These are phyloP conservation scores for Bombus superbus DNA, from an alignment of 1,140 invertebrate genomes.

Conservation along the genomic window DNA sequence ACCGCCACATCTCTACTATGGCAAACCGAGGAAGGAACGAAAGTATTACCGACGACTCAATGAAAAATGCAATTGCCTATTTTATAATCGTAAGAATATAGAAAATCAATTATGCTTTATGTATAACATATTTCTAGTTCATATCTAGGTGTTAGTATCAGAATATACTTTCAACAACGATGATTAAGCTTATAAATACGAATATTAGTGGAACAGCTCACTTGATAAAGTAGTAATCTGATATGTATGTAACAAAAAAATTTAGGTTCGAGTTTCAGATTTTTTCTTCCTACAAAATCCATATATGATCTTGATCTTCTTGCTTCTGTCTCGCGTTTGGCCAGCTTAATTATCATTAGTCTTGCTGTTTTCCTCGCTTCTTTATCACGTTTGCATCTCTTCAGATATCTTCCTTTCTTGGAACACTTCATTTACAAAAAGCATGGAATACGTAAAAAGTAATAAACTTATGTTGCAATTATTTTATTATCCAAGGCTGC, in stretches of 20 bases:
- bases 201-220: background rate
- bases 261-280: background rate
- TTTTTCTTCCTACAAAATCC: background rate
- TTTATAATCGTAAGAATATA: conserved; percentile 70
- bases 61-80: conserved; percentile 57
- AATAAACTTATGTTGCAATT: background rate
- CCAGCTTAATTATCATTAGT: background rate
- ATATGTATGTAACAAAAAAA: background rate
- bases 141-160: background rate
- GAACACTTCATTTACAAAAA: background rate
- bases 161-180: background rate
- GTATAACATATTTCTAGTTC: background rate
- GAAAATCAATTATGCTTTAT: background rate
- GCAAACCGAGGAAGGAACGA: conserved; percentile 56
- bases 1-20: conserved; percentile 58
- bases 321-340: background rate
- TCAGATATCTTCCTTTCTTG: background rate
- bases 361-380: background rate
- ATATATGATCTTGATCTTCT: background rate
- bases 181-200: background rate
- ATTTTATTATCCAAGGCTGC: background rate
- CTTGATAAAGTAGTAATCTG: background rate
- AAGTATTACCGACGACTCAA: conserved; percentile 57
- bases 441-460: background rate
- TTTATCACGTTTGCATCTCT: background rate